Percentiles rank a stretch among this genome's conserved stretches.
Conservation (phyloP, 2,113 vertebrate genomes). For the Odobenus rosmarus region DNA sequence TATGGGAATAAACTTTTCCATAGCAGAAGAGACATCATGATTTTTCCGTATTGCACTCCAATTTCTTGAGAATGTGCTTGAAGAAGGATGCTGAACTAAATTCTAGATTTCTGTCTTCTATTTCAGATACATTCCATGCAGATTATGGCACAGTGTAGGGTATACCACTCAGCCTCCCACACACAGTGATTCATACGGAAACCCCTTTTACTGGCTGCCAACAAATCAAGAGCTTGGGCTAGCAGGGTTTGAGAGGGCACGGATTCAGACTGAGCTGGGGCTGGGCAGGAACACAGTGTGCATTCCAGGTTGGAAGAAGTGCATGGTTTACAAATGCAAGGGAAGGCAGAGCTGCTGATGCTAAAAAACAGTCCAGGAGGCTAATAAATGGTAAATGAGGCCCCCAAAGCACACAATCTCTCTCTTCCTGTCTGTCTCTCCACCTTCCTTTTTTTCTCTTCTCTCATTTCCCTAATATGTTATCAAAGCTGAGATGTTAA, state of each 20-base stretch:
- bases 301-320: constrained; percentile 78
- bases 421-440: neutral
- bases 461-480: constrained; percentile 45
- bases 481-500: constrained; percentile 73
- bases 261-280: constrained; percentile 48
- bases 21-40: neutral
- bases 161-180: constrained; percentile 46
- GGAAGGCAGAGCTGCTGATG: constrained; percentile 62
- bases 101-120: constrained; percentile 59
- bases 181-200: constrained; percentile 45
- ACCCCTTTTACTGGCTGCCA: constrained; percentile 74
- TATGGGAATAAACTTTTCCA: constrained; percentile 8
- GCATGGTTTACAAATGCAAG: constrained; percentile 58
- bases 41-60: constrained; percentile 4
- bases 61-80: constrained; percentile 40
- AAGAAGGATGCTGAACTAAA: constrained; percentile 58
- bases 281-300: constrained; percentile 65
- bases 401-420: constrained; percentile 39
- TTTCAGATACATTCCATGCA: constrained; percentile 64
- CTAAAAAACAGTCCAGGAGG: constrained; percentile 60
- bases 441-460: neutral
- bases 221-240: constrained; percentile 60
- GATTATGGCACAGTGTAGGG: constrained; percentile 56
- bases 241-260: constrained; percentile 48
- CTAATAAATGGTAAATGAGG: constrained; percentile 58